Conservation (phyloP, 1,140 invertebrate genomes). For the Ephestia elutella region DNA sequence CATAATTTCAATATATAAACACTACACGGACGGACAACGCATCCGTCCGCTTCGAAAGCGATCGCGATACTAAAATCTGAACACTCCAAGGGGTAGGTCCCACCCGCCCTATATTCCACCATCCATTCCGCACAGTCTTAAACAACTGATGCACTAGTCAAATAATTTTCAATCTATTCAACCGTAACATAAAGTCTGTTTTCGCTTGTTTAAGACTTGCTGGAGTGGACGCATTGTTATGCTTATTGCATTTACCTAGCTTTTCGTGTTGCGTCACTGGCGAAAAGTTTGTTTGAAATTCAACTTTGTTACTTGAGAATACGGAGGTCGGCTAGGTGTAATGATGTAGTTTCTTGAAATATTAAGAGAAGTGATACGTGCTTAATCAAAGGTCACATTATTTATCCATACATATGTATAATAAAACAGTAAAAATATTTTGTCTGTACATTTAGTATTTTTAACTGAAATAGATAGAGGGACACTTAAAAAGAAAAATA, state of each 20-base stretch:
- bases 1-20: slow-evolving; percentile 19
- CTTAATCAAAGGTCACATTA: too few species aligned
- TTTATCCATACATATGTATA: too few species aligned
- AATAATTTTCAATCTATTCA: neutral
- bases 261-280: slow-evolving; percentile 14
- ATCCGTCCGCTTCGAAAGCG: slow-evolving; percentile 13
- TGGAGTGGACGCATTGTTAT: slow-evolving; percentile 10
- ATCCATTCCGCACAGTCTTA: slow-evolving; percentile 22
- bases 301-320: too few species aligned
- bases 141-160: slow-evolving; percentile 6
- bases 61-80: slow-evolving; percentile 9
- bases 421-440: too few species aligned
- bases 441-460: too few species aligned
- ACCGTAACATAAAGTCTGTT: neutral
- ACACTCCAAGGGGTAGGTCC: slow-evolving; percentile 30
- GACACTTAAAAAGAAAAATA: too few species aligned
- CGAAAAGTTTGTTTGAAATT: neutral
- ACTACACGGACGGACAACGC: slow-evolving; percentile 8
- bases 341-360: too few species aligned
- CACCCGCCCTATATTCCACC: slow-evolving; percentile 40
- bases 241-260: slow-evolving; percentile 18
- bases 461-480: too few species aligned
- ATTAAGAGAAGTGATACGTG: too few species aligned
- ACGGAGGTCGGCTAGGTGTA: too few species aligned
- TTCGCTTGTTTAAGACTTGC: neutral